These are phyloP conservation scores for Hassar affinis DNA, from an alignment of 2,113 vertebrate species.

Conservation along the genomic window DNA sequence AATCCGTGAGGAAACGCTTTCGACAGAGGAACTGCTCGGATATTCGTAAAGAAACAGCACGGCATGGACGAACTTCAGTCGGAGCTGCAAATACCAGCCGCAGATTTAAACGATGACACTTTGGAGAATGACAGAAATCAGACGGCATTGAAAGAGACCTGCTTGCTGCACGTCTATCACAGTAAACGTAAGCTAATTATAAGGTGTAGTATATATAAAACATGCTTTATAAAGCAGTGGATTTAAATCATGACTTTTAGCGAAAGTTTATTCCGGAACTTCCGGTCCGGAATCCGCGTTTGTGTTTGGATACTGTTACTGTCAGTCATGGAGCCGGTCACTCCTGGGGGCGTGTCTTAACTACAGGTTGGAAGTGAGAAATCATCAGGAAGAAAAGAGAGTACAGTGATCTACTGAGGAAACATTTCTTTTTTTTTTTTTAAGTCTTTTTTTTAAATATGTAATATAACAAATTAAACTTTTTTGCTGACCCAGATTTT, in stretches of 20 bases:
- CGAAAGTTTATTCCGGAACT: background rate
- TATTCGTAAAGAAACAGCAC: background rate
- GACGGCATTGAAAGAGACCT: slow-evolving; percentile 9
- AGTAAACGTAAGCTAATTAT: background rate
- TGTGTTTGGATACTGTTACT: background rate
- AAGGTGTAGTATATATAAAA: background rate
- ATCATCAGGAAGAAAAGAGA: no score
- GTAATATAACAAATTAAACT: no score
- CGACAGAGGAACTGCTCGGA: background rate
- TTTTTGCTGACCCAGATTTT: no score
- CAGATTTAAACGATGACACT: background rate
- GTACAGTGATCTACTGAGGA: no score
- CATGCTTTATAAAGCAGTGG: background rate
- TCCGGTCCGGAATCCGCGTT: background rate
- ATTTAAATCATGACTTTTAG: background rate
- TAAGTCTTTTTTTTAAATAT: no score
- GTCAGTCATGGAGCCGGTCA: background rate
- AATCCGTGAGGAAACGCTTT: no score
- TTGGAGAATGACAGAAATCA: slow-evolving; percentile 12
- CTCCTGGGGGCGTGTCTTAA: no score
- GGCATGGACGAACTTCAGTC: slow-evolving; percentile 61
- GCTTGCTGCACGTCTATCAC: background rate
- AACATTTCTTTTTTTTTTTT: no score
- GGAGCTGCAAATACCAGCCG: slow-evolving; percentile 10
- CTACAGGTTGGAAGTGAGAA: no score